Conservation (phyloP, 2,113 vertebrate species). For the Proteles cristata region DNA sequence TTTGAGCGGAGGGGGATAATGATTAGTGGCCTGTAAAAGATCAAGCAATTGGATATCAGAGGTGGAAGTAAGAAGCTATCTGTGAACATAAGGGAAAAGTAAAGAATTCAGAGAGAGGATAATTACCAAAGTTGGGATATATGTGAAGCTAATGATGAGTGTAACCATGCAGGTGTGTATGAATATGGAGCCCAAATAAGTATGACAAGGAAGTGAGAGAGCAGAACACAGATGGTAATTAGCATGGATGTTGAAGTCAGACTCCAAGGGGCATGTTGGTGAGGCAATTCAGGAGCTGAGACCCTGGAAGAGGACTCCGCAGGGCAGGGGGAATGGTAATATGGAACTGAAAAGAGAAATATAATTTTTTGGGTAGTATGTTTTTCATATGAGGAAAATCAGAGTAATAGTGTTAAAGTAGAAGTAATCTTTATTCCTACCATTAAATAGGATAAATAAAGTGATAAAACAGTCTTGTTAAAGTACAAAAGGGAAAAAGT, state of each 20-base stretch:
- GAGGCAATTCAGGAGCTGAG: neutral
- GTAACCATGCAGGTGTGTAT: neutral
- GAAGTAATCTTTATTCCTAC: neutral
- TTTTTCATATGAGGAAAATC: neutral
- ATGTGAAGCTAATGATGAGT: neutral
- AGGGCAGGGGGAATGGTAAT: neutral
- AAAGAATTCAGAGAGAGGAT: neutral
- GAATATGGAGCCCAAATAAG: neutral
- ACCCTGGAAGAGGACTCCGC: neutral
- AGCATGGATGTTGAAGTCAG: neutral
- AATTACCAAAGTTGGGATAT: neutral
- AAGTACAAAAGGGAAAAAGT: neutral
- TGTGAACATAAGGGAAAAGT: neutral
- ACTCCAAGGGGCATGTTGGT: neutral
- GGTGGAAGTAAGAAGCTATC: neutral
- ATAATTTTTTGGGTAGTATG: neutral
- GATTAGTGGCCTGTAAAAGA: neutral
- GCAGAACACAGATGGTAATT: neutral
- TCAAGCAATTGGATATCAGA: neutral
- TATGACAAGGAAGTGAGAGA: neutral
- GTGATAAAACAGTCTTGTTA: neutral
- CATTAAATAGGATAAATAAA: neutral
- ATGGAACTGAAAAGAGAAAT: neutral
- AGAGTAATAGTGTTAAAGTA: neutral
- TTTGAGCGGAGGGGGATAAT: neutral